These are phyloP conservation scores for Phymastichus coffea DNA, from an alignment of 1,140 invertebrate species.

Conservation along the genomic window DNA sequence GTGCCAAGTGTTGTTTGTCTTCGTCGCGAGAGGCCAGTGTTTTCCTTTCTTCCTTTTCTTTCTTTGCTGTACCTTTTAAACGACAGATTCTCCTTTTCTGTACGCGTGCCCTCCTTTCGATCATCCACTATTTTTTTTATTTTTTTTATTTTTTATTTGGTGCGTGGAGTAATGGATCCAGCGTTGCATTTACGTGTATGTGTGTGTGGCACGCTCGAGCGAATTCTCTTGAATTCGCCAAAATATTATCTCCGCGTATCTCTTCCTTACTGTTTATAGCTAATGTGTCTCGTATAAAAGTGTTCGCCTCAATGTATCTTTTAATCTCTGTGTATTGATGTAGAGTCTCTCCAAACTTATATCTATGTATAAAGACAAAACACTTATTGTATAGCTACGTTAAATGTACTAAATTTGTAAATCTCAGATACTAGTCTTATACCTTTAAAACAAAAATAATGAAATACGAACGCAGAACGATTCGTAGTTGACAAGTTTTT, in stretches of 20 bases:
- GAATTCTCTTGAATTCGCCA: background rate
- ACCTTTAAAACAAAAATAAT: slow-evolving; percentile 8
- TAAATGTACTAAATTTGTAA: slow-evolving; percentile 25
- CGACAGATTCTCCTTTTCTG: background rate
- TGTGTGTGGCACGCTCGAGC: background rate
- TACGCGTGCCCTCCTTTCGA: background rate
- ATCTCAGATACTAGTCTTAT: slow-evolving; percentile 30
- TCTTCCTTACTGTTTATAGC: background rate
- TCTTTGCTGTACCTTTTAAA: too few species aligned
- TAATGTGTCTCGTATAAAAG: background rate
- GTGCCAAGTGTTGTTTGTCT: too few species aligned
- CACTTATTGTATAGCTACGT: slow-evolving; percentile 6
- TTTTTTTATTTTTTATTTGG: slow-evolving; percentile 8
- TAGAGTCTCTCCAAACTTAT: slow-evolving; percentile 6
- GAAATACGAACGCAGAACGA: background rate
- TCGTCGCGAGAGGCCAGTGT: too few species aligned
- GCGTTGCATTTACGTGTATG: slow-evolving; percentile 1
- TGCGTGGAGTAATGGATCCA: slow-evolving; percentile 20
- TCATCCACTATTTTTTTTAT: background rate
- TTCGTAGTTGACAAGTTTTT: too few species aligned
- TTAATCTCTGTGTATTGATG: slow-evolving; percentile 10
- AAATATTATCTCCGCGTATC: background rate
- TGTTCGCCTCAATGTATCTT: background rate
- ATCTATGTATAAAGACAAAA: slow-evolving; percentile 17
- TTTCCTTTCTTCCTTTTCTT: too few species aligned